Conservation (phyloP, 2,113 vertebrate species). For the Silurus meridionalis region DNA sequence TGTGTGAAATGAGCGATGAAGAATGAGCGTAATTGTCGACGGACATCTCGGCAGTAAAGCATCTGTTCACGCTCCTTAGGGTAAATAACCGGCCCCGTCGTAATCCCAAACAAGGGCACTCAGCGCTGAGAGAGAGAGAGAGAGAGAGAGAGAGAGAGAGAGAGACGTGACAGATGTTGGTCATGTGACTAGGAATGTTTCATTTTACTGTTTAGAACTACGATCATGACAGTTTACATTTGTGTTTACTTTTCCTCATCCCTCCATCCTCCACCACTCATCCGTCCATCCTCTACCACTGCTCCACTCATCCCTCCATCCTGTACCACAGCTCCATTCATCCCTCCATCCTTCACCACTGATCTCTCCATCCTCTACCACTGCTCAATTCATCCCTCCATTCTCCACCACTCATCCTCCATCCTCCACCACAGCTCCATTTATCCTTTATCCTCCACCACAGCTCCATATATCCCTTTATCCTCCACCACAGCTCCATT, state of each 20-base stretch:
- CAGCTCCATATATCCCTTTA: too few relatives aligned
- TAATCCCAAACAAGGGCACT: conserved; percentile 59
- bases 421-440: too few relatives aligned
- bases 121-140: conserved; percentile 6
- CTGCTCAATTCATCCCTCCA: too few relatives aligned
- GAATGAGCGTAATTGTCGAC: conserved; percentile 84
- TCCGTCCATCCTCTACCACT: too few relatives aligned
- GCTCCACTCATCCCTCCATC: too few relatives aligned
- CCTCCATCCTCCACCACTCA: too few relatives aligned
- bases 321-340: too few relatives aligned
- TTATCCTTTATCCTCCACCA: too few relatives aligned
- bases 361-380: too few relatives aligned
- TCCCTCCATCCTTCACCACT: too few relatives aligned
- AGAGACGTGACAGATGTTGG: background rate
- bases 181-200: background rate
- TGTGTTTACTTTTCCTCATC: background rate
- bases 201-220: background rate
- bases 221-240: background rate
- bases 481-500: too few relatives aligned
- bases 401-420: too few relatives aligned
- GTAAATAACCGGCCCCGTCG: conserved; percentile 83
- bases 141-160: background rate
- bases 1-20: conserved; percentile 84
- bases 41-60: conserved; percentile 85
- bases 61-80: conserved; percentile 85